Conservation (phyloP, 2,888 invertebrate species). For the Cephus spinipes region DNA sequence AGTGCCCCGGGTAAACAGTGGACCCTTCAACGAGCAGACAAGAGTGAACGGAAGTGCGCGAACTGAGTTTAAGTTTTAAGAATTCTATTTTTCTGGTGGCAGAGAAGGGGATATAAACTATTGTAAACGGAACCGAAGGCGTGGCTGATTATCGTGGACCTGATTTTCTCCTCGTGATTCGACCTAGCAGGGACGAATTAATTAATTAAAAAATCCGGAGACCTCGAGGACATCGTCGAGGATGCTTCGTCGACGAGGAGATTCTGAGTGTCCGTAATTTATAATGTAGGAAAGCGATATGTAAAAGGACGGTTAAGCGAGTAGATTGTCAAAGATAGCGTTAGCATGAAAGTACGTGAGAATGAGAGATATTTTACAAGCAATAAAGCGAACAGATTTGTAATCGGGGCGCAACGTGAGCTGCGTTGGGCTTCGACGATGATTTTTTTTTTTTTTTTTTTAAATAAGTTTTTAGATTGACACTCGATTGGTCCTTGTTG, state of each 20-base stretch:
- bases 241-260: not conserved
- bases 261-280: not conserved
- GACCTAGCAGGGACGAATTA: not conserved
- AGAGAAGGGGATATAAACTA: conserved; percentile 32
- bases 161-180: not conserved
- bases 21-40: not conserved
- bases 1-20: conserved; percentile 5
- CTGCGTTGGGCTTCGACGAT: conserved; percentile 30
- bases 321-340: not conserved
- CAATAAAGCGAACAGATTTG: conserved; percentile 37
- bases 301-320: not conserved
- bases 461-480: not conserved
- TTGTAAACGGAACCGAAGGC: conserved; percentile 19
- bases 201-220: not conserved
- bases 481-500: conserved; percentile 22
- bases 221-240: not conserved
- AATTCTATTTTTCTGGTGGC: conserved; percentile 65
- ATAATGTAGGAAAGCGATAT: not conserved
- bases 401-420: conserved; percentile 17
- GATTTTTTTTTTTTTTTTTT: not conserved
- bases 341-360: not conserved
- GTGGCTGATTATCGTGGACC: not conserved
- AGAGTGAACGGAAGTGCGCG: conserved; percentile 33
- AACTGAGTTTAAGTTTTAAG: conserved; percentile 62
- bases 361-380: conserved; percentile 38